Evolutionary conservation across 2,797 vertebrate genomes (phyloP).

Genomic region (Poeciliopsis paucimaculata): DNA sequence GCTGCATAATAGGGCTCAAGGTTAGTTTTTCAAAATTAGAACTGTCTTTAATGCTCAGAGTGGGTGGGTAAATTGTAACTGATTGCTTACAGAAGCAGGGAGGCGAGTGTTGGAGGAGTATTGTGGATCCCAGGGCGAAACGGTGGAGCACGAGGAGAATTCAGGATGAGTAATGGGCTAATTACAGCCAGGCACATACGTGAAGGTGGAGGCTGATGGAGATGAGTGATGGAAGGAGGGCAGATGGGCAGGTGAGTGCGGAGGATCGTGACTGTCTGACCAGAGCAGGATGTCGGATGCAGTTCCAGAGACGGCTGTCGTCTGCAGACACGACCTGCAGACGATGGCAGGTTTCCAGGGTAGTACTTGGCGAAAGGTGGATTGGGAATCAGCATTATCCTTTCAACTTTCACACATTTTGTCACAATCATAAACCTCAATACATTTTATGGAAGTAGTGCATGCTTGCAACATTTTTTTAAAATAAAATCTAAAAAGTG

Average conservation of each 20-base stretch:
- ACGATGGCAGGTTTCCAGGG: neutral
- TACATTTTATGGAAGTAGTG: neutral
- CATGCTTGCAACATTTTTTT: neutral
- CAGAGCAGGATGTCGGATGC: neutral
- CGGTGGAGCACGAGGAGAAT: neutral
- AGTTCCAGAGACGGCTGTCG: neutral
- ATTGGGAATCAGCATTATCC: neutral
- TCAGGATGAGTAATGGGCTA: neutral
- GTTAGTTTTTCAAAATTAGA: constrained; percentile 6
- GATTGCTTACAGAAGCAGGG: neutral
- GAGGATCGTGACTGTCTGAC: neutral
- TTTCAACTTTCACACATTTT: neutral
- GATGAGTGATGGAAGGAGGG: neutral
- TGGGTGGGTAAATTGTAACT: constrained; percentile 1
- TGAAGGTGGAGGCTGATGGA: neutral
- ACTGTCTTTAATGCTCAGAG: neutral
- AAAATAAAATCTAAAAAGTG: no score
- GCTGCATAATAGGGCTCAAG: neutral
- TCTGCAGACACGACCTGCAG: neutral
- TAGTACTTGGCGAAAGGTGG: neutral
- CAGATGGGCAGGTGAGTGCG: neutral
- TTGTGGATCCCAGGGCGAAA: constrained; percentile 1
- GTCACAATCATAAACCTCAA: neutral
- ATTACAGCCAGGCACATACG: neutral
- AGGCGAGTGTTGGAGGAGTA: neutral